phyloP scores from a whole-genome alignment of 2,888 invertebrate genomes.

The Drosophila hamatofila region DNA sequence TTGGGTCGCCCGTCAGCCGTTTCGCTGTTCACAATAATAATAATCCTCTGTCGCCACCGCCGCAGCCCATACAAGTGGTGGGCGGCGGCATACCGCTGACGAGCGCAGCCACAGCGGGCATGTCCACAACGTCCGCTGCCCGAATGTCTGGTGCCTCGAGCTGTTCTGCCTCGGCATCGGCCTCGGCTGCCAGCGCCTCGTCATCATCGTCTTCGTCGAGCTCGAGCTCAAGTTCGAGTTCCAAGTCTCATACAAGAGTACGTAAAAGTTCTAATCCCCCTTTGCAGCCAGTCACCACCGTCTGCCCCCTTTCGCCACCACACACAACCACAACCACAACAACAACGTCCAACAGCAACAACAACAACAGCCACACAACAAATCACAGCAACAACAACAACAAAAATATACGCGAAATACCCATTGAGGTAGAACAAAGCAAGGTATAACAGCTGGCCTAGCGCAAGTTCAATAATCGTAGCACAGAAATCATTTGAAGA shows the following conservation, averaged over 20 bases:
- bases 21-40: constrained; percentile 59
- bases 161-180: constrained; percentile 44
- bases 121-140: constrained; percentile 58
- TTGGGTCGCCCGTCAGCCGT: constrained; percentile 62
- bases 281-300: constrained; percentile 70
- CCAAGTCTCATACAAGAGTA: constrained; percentile 77
- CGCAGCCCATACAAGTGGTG: constrained; percentile 80
- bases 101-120: constrained; percentile 36
- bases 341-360: constrained; percentile 25
- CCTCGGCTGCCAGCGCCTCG: constrained; percentile 57
- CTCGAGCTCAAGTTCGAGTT: constrained; percentile 51
- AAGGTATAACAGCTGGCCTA: constrained; percentile 75
- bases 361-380: constrained; percentile 39
- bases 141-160: constrained; percentile 56
- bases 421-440: constrained; percentile 84
- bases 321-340: constrained; percentile 23
- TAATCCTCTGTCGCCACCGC: constrained; percentile 80
- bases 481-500: neutral
- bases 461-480: neutral
- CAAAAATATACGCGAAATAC: constrained; percentile 84
- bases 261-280: constrained; percentile 82
- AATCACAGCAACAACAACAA: constrained; percentile 57
- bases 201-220: constrained; percentile 74
- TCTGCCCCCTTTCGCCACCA: constrained; percentile 32
- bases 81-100: constrained; percentile 43